Evolutionary conservation across 1,140 invertebrate genomes (phyloP), one percentile per base, ranked within the genome.

Genomic region (Meloidogyne floridensis): DNA sequence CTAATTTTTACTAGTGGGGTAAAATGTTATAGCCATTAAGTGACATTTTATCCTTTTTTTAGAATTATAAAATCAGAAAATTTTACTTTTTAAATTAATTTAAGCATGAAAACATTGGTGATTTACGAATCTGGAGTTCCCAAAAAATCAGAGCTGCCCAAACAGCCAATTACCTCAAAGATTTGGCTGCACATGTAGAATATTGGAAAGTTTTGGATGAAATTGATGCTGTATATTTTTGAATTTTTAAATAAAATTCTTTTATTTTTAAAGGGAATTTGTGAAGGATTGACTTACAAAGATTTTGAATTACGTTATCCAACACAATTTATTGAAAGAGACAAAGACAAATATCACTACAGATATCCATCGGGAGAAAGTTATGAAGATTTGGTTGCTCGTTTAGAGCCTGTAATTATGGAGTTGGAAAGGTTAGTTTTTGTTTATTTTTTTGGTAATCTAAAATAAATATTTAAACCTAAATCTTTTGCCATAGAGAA

Each of bases 231-330:
- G 95, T 96, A 91, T 32, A 32, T 15, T 32, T 32, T 32, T 77
- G 4, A 81, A 20, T 72, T 76, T 76, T 80, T 53, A 20, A 20
- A 10, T 71, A 18, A 73, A 84, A 79, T 77, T 70, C 72, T 47
- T 42, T 20, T 13, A 15, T 90, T 91, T 70, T 70, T 78, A 42
- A 69, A 96, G 95, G 97, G 98, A 74, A 98, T 98, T 82, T 99
- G 97, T 91, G 98, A 99, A 91, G 96, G 97, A 90, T 96, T 99
- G 94, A 98, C 97, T 0, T 99, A 99, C 88, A 95, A 97, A 89
- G 96, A 99, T 91, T 99, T 99, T 82, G 93, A 95, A 84, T 93
- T 93, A 75, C 94, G 95, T 87, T 98, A 95, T 91, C 98, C 98
- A 1, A 94, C 95, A 76, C 97, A 99, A 89, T 99, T 99, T 92